Base-by-base conservation (phyloP, 1,140 invertebrate genomes). In the Drosophila rhopaloa region DNA sequence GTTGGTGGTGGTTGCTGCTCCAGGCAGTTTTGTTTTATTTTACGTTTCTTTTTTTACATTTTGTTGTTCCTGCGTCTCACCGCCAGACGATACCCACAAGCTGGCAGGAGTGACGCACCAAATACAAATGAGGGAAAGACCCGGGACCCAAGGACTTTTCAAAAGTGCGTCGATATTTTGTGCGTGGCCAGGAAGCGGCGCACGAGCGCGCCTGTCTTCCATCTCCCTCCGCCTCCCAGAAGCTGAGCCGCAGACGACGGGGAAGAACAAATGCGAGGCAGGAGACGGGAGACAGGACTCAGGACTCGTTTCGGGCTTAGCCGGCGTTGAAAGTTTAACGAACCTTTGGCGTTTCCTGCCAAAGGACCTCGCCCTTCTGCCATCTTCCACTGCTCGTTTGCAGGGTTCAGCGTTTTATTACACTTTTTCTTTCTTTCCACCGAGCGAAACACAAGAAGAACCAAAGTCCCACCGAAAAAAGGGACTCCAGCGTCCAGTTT, bases 81-180 rank as follows among this genome's bases (percentile, higher is more conserved):
- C 85, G 84, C 84, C 84, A 89, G 84, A 89, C 84, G 85, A 81
- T 90, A 89, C 77, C 84, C 80, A 89, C 80, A 84, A 89, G 65
- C 76, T 70, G 40, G 51, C 57, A 59, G 68, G 62, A 63, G 62
- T 68, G 80, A 82, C 67, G 81, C 76, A 79, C 81, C 66, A 84
- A 79, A 85, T 70, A 77, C 81, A 88, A 84, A 84, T 85, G 77
- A 78, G 75, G 56, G 56, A 61, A 77, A 57, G 41, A 70, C 53
- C 53, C 13, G 48, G 50, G 67, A 58, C 44, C 66, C 61, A 76
- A 81, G 76, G 73, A 90, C 84, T 84, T 76, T 76, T 67, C 79
- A 71, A 80, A 88, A 89, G 84, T 88, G 84, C 84, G 84, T 88
- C 77, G 84, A 89, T 84, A 84, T 88, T 88, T 89, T 88, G 84